Evolutionary conservation across 2,888 invertebrate species (phyloP).

Genomic region (Camptogramma bilineatum): DNA sequence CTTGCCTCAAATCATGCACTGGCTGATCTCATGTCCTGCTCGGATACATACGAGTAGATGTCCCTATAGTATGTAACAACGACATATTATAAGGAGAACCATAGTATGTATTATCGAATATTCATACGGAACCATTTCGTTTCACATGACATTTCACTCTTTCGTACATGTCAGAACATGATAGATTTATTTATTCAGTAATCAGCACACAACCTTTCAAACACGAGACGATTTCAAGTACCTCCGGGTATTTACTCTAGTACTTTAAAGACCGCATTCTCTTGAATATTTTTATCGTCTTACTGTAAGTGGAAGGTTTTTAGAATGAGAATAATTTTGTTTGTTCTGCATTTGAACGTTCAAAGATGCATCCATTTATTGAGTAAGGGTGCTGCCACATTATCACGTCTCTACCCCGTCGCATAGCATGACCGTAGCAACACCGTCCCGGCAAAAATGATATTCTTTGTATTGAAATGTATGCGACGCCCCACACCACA

Average conservation of each 20-base stretch:
- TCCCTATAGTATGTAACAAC: too few relatives aligned
- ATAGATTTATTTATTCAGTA: constrained; percentile 34
- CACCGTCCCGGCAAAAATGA: too few relatives aligned
- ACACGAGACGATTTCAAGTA: constrained; percentile 33
- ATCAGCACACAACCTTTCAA: constrained; percentile 35
- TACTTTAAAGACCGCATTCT: constrained; percentile 29
- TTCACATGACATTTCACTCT: background rate
- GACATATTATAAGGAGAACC: too few relatives aligned
- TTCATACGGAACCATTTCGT: constrained; percentile 14
- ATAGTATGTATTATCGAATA: too few relatives aligned
- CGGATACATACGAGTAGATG: too few relatives aligned
- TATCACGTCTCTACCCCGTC: too few relatives aligned
- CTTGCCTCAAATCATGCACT: too few relatives aligned
- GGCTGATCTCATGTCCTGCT: too few relatives aligned
- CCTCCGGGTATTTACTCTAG: constrained; percentile 19
- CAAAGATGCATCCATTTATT: background rate
- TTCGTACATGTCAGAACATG: constrained; percentile 3
- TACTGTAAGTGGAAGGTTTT: constrained; percentile 13
- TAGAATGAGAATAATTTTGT: constrained; percentile 5
- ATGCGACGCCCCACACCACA: too few relatives aligned
- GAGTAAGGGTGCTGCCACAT: too few relatives aligned
- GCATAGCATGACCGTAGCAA: too few relatives aligned
- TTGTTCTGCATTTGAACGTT: background rate
- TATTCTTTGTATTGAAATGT: too few relatives aligned
- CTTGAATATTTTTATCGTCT: constrained; percentile 27